These are phyloP conservation scores for Hypsopygia costalis DNA, from an alignment of 2,888 invertebrate genomes.

Conservation along the genomic window DNA sequence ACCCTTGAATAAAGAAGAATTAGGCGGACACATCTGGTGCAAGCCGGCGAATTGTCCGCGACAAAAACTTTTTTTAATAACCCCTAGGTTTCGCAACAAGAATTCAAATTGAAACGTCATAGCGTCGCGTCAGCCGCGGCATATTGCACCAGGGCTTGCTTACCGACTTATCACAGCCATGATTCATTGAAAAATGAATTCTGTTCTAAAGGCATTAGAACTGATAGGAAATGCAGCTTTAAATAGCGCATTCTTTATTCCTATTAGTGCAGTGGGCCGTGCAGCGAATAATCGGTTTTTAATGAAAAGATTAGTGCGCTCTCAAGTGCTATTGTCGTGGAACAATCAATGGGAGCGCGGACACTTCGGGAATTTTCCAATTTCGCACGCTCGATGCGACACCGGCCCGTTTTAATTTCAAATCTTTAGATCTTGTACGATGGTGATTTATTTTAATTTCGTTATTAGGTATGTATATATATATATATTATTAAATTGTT, in stretches of 20 bases:
- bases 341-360: constrained; percentile 58
- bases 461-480: too few relatives aligned
- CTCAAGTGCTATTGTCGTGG: constrained; percentile 49
- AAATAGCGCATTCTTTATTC: constrained; percentile 52
- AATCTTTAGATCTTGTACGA: background rate
- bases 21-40: background rate
- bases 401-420: constrained; percentile 20
- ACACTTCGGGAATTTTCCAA: constrained; percentile 72
- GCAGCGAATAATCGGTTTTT: constrained; percentile 78
- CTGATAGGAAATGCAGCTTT: constrained; percentile 17
- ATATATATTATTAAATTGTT: too few relatives aligned
- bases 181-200: constrained; percentile 22
- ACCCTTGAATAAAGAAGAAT: background rate
- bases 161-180: constrained; percentile 19
- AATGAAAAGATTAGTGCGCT: constrained; percentile 78
- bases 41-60: constrained; percentile 26
- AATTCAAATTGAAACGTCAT: constrained; percentile 78
- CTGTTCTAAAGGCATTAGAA: constrained; percentile 30
- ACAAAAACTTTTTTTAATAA: constrained; percentile 54
- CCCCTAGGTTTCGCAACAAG: constrained; percentile 51
- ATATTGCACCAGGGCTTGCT: constrained; percentile 50
- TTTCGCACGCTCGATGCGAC: constrained; percentile 51
- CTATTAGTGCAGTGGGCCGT: constrained; percentile 72
- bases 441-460: background rate
- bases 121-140: constrained; percentile 52